A percentile compares a stretch with the other conserved stretches of the same genome.
These are phyloP conservation scores for Drosophila albomicans DNA, from an alignment of 1,140 invertebrate genomes.

Conservation along the genomic window DNA sequence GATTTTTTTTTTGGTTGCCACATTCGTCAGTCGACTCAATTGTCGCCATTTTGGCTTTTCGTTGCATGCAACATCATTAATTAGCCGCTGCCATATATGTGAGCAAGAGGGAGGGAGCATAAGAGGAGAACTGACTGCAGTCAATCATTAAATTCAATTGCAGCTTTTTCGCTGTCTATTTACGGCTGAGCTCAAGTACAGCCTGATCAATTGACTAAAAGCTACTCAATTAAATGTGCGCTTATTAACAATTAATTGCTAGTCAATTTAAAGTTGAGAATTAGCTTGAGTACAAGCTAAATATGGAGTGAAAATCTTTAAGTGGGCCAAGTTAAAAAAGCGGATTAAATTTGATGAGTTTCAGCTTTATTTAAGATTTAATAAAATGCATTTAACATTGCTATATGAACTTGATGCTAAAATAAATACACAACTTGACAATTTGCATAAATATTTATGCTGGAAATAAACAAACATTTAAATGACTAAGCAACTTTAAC, in stretches of 20 bases:
- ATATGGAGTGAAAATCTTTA: background rate
- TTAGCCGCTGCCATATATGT: slow-evolving; percentile 60
- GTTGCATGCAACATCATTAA: slow-evolving; percentile 61
- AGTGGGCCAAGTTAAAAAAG: background rate
- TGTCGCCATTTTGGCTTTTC: slow-evolving; percentile 62
- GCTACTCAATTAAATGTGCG: slow-evolving; percentile 14
- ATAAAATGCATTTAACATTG: background rate
- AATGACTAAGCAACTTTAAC: slow-evolving; percentile 2
- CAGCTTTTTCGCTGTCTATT: slow-evolving; percentile 39
- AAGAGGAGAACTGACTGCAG: slow-evolving; percentile 17
- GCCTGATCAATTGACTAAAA: slow-evolving; percentile 15
- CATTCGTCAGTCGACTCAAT: slow-evolving; percentile 31
- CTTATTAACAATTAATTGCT: slow-evolving; percentile 5
- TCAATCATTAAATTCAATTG: slow-evolving; percentile 68
- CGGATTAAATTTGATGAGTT: background rate
- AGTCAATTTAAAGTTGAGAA: background rate
- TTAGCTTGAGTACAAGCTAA: background rate
- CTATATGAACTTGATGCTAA: background rate
- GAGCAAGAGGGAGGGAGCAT: slow-evolving; percentile 1
- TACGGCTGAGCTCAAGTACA: slow-evolving; percentile 9
- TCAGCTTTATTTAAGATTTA: background rate
- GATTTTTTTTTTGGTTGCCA: slow-evolving; percentile 16
- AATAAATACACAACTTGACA: no score
- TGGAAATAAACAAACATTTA: background rate
- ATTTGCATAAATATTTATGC: slow-evolving; percentile 1